Percentiles rank a stretch among this genome's conserved stretches.
These are phyloP conservation scores for Leptogaster cylindrica DNA, from an alignment of 2,888 invertebrate genomes.

Conservation along the genomic window DNA sequence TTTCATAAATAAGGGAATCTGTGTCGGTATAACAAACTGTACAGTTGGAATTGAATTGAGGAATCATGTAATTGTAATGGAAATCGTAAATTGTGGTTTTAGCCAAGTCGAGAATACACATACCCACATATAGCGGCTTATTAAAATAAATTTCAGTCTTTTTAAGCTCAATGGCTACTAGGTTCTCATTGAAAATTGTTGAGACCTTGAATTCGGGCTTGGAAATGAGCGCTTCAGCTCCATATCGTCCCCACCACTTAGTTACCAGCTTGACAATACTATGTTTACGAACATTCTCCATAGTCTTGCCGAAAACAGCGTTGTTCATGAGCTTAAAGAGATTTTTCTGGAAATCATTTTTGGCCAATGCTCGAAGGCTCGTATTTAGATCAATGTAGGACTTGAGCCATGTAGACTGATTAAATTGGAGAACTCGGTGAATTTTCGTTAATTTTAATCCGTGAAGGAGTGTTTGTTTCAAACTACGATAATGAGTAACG, in stretches of 20 bases:
- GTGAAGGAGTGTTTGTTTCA: too few relatives aligned
- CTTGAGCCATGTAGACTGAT: conserved; percentile 52
- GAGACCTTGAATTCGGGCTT: conserved; percentile 55
- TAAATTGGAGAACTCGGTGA: conserved; percentile 51
- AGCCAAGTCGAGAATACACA: too few relatives aligned
- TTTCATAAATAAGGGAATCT: too few relatives aligned
- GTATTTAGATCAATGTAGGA: conserved; percentile 44
- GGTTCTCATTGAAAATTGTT: too few relatives aligned
- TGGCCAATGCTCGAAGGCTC: conserved; percentile 41
- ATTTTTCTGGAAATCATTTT: conserved; percentile 44
- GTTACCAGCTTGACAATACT: conserved; percentile 46
- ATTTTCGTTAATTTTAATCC: too few relatives aligned
- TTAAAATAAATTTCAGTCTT: too few relatives aligned
- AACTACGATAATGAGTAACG: conserved; percentile 52
- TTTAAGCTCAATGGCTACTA: too few relatives aligned
- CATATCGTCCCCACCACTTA: conserved; percentile 40
- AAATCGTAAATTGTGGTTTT: too few relatives aligned
- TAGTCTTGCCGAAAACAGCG: conserved; percentile 41
- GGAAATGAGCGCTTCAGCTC: conserved; percentile 51
- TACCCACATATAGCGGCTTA: too few relatives aligned
- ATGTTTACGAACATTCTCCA: conserved; percentile 50
- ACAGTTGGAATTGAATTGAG: too few relatives aligned
- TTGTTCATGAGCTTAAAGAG: conserved; percentile 46
- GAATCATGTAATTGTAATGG: too few relatives aligned
- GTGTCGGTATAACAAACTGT: too few relatives aligned